These are phyloP conservation scores for Eospalax fontanierii DNA, from an alignment of 2,797 vertebrate species.

Conservation along the genomic window DNA sequence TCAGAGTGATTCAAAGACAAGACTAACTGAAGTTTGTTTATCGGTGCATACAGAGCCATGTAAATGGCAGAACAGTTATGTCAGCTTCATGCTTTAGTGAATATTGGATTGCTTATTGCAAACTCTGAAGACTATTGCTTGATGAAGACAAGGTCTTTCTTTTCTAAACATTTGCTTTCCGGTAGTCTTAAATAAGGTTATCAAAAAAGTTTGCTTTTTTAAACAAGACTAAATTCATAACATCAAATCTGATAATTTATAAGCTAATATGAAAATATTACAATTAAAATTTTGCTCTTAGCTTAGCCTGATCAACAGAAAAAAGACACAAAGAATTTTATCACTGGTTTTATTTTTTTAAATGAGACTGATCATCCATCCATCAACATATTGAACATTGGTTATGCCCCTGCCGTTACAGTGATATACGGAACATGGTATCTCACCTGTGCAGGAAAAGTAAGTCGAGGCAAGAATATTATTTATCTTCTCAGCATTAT, in stretches of 20 bases:
- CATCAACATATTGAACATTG: background rate
- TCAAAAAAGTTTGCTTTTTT: background rate
- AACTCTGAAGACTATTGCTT: background rate
- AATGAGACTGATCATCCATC: background rate
- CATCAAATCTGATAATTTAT: background rate
- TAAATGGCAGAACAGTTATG: slow-evolving; percentile 25
- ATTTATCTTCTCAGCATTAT: background rate
- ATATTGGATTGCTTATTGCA: slow-evolving; percentile 4
- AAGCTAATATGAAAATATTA: background rate
- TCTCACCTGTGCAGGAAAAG: background rate
- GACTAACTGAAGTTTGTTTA: background rate
- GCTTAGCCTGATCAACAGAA: background rate
- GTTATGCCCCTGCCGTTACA: background rate
- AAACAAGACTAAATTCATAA: slow-evolving; percentile 49
- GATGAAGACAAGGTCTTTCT: background rate
- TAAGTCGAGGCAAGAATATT: background rate
- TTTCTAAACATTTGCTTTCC: background rate
- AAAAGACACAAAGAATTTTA: background rate
- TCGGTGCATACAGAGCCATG: background rate
- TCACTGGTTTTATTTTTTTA: slow-evolving; percentile 17
- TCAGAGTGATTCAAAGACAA: slow-evolving; percentile 26
- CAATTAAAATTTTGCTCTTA: background rate
- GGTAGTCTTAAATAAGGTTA: background rate
- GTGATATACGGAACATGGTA: background rate
- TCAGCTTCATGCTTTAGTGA: background rate